A percentile compares a stretch with the other conserved stretches of the same genome.
Conservation (phyloP, 2,797 vertebrate genomes). For the Parauchenoglanis ngamensis region DNA sequence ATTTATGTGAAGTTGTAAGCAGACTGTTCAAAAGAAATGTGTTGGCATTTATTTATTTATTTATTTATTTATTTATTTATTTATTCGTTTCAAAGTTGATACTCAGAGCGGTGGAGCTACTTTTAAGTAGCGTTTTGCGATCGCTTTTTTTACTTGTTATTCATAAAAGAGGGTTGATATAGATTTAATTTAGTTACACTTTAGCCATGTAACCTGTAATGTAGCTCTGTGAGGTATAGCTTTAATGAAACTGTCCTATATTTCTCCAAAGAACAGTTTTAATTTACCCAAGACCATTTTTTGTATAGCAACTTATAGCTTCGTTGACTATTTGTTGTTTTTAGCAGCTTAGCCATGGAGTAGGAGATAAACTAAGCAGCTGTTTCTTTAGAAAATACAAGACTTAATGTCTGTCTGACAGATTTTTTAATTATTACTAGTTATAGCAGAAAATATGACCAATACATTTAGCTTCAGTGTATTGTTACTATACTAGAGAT, state of each 20-base stretch:
- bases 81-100: background rate
- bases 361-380: background rate
- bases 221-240: background rate
- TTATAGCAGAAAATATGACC: background rate
- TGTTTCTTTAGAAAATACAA: background rate
- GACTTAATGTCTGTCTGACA: background rate
- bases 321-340: background rate
- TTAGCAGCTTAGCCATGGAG: background rate
- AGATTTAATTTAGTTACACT: background rate
- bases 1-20: conserved; percentile 4
- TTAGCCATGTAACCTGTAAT: background rate
- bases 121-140: background rate
- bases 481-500: background rate
- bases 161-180: background rate
- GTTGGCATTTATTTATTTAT: background rate
- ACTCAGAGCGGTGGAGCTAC: background rate
- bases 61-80: no score
- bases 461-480: background rate
- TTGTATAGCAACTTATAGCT: background rate
- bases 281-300: background rate
- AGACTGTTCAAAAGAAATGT: background rate
- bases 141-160: background rate
- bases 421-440: no score
- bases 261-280: background rate
- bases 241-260: background rate